phyloP scores from a whole-genome alignment of 2,797 vertebrate species.

The Tinamus major region DNA sequence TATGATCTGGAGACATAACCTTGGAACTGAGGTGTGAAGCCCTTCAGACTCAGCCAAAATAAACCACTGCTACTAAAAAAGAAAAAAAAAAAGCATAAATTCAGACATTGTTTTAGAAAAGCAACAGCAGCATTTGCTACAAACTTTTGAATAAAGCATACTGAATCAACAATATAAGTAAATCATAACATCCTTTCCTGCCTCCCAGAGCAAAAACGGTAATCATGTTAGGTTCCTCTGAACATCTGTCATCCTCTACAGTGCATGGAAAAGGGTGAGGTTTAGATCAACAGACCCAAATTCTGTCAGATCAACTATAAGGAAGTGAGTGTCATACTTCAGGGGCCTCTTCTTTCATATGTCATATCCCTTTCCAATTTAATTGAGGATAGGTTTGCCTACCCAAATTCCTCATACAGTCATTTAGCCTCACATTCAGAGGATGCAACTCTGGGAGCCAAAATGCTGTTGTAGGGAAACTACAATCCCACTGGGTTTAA shows the following conservation, averaged over 20 bases:
- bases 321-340: background rate
- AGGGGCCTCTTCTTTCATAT: background rate
- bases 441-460: background rate
- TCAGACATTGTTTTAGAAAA: conserved; percentile 40
- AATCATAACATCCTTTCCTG: conserved; percentile 47
- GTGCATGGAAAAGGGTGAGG: background rate
- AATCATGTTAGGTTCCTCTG: conserved; percentile 35
- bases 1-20: conserved; percentile 43
- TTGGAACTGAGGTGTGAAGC: conserved; percentile 41
- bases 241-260: conserved; percentile 50
- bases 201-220: conserved; percentile 32
- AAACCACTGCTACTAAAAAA: background rate
- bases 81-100: background rate
- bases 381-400: background rate
- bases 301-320: conserved; percentile 1
- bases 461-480: background rate
- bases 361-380: background rate
- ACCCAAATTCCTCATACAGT: background rate
- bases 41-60: conserved; percentile 42
- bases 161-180: conserved; percentile 40
- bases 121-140: background rate
- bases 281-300: conserved; percentile 31
- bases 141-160: conserved; percentile 53
- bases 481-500: background rate
- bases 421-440: background rate